Conservation (phyloP, 2,113 vertebrate genomes). For the Rhipidura dahli region DNA sequence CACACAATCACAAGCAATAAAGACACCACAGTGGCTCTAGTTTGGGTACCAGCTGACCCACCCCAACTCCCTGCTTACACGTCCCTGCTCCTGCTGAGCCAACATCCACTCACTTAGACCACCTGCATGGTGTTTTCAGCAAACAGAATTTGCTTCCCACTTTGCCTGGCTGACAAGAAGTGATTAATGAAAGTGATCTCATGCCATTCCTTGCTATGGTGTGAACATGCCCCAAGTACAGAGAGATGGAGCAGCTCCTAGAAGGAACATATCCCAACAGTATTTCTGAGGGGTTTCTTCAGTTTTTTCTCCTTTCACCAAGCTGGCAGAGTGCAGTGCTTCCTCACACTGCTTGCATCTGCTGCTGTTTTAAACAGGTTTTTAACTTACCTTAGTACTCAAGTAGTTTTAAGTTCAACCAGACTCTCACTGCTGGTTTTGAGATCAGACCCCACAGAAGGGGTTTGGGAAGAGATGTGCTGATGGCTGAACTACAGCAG, state of each 20-base stretch:
- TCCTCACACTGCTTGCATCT: background rate
- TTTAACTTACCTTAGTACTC: background rate
- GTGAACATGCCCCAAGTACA: background rate
- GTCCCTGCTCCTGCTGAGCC: background rate
- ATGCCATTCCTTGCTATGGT: background rate
- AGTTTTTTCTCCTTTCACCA: background rate
- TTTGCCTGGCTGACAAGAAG: background rate
- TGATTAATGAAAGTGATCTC: background rate
- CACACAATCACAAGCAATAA: background rate
- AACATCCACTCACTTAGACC: background rate
- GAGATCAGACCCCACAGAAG: background rate
- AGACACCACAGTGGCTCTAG: background rate
- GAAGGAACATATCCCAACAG: background rate
- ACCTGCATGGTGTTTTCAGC: background rate
- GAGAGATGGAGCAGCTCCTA: background rate
- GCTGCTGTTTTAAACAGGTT: background rate
- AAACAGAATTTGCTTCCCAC: background rate
- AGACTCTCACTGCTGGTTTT: background rate
- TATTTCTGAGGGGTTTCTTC: background rate
- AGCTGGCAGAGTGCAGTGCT: background rate
- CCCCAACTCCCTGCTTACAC: background rate
- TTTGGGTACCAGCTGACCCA: background rate
- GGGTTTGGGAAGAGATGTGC: background rate
- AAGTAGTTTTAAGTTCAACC: background rate
- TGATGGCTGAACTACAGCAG: background rate